A percentile compares a stretch with the other conserved stretches of the same genome.
Conservation (phyloP, 2,888 invertebrate genomes). For the Tipula lateralis region DNA sequence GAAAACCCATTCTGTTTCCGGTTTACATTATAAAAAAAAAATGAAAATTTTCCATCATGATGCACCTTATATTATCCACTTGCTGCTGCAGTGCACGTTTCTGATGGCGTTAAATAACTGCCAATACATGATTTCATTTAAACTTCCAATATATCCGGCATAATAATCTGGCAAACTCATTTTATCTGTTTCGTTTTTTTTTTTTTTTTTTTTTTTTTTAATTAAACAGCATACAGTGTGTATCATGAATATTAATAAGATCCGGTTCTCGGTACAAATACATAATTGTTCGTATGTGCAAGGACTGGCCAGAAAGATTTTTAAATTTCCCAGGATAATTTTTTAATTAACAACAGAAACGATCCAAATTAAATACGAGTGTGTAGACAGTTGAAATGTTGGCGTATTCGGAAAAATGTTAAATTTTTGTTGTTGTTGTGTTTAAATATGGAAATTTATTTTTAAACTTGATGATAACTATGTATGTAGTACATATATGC, state of each 20-base stretch:
- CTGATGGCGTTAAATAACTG: neutral
- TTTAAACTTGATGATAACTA: slow-evolving; percentile 11
- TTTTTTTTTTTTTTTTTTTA: neutral
- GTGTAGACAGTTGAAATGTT: neutral
- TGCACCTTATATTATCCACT: neutral
- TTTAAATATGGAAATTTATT: slow-evolving; percentile 11
- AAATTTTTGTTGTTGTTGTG: neutral
- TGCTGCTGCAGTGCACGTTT: neutral
- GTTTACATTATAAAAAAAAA: neutral
- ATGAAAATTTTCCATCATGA: neutral
- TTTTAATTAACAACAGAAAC: neutral
- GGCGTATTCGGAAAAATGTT: neutral
- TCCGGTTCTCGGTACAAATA: neutral
- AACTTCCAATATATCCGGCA: neutral
- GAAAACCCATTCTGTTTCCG: neutral
- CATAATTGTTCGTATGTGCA: neutral
- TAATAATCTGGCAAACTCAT: too few species aligned
- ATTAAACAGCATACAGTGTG: neutral
- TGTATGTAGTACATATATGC: neutral
- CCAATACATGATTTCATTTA: slow-evolving; percentile 13
- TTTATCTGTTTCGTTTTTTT: too few species aligned
- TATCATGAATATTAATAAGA: neutral
- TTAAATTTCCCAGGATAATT: neutral
- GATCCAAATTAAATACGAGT: neutral
- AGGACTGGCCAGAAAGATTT: neutral